Base-by-base conservation (phyloP, 2,888 invertebrate species). In the Acanthoscelides obtectus region DNA sequence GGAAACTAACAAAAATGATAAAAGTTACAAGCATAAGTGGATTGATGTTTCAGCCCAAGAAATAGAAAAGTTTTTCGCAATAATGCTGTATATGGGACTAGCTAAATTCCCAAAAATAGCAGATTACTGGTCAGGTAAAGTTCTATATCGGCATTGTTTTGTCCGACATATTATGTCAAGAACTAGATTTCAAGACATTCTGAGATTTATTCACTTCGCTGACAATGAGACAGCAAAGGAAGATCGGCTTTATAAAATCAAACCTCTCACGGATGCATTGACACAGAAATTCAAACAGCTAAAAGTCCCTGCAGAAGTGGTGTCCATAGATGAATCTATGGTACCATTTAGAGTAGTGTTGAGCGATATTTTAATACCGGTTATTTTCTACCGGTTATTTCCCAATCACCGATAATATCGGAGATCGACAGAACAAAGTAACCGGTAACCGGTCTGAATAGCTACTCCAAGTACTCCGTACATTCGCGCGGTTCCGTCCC, bases 141-240 rank as follows among this genome's bases (percentile, higher is more conserved):
- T 71, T 68, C 71, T 71, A 22, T 71, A 71, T 71, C 71, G 64
- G 4, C 70, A 70, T 67, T 70, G 70, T 67, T 70, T 67, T 45
- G 70, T 70, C 67, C 66, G 67, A 22, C 70, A 67, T 64, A 69
- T 69, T 69, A 69, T 69, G 69, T 20, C 64, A 3, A 70, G 70
- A 70, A 70, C 66, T 67, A 70, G 70, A 67, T 70, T 70, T 19
- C 70, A 67, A 22, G 67, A 66, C 20, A 21, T 67, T 19, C 67
- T 70, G 25, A 22, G 68, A 64, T 72, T 70, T 45, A 20, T 72
- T 25, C 68, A 72, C 65, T 72, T 70, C 66, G 63, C 72, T 70
- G 68, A 72, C 70, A 72, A 72, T 70, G 45, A 25, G 20, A 20
- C 67, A 64, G 70, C 68, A 2, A 70, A 67, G n/a, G 67, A 70